Percentiles rank a stretch among this genome's conserved stretches.
Conservation (phyloP, 2,113 vertebrate species). For the Regulus satrapa region DNA sequence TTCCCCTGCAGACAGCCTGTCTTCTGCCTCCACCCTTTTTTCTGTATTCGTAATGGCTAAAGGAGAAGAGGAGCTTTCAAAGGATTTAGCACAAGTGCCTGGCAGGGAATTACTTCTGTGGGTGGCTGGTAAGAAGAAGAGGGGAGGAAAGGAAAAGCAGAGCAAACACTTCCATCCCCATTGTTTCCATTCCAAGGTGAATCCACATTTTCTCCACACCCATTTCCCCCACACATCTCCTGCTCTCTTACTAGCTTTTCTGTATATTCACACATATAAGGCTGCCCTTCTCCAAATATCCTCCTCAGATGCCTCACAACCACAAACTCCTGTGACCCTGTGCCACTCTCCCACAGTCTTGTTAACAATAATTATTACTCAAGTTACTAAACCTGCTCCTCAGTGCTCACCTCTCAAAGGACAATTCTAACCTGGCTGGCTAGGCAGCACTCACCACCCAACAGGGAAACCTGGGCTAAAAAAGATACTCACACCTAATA, state of each 20-base stretch:
- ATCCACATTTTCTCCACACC: neutral
- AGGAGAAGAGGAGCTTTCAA: slow-evolving; percentile 18
- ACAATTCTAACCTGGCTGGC: neutral
- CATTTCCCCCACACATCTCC: neutral
- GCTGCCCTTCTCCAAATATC: neutral
- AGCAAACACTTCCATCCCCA: neutral
- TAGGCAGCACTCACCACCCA: neutral
- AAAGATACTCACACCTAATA: neutral
- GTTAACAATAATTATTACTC: neutral
- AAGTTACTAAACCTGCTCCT: neutral
- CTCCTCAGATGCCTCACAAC: neutral
- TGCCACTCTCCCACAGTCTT: neutral
- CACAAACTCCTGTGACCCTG: neutral
- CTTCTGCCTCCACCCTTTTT: neutral
- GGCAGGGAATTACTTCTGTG: neutral
- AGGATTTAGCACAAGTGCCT: slow-evolving; percentile 17
- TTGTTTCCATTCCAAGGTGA: neutral
- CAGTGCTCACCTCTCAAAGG: neutral
- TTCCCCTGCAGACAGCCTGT: slow-evolving; percentile 20
- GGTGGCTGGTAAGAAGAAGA: neutral
- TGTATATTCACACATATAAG: neutral
- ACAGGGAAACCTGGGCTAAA: neutral
- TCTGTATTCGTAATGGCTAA: neutral
- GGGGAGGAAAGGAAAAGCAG: neutral
- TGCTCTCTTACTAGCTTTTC: neutral